Percentiles rank a stretch among this genome's conserved stretches.
phyloP scores from a whole-genome alignment of 2,113 vertebrate species.

The Cariama cristata region DNA sequence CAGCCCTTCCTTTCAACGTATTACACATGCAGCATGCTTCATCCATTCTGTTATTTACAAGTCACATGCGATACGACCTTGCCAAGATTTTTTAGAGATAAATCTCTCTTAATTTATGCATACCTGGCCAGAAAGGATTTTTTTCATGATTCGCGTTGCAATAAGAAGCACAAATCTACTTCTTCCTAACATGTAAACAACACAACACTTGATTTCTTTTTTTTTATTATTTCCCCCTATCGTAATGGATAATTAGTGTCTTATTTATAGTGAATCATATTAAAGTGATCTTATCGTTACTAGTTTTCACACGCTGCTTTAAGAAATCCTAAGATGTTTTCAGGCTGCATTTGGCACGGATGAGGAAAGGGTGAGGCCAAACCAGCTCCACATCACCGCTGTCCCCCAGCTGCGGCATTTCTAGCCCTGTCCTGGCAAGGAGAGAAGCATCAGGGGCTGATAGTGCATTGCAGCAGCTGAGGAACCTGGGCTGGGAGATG shows the following conservation, averaged over 20 bases:
- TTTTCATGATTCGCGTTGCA: neutral
- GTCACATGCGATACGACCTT: neutral
- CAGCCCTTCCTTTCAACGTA: neutral
- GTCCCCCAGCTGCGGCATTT: neutral
- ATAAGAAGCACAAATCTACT: neutral
- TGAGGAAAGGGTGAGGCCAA: neutral
- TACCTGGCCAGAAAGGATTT: neutral
- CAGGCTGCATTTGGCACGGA: neutral
- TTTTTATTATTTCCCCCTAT: neutral
- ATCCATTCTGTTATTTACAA: neutral
- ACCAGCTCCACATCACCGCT: neutral
- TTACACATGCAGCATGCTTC: neutral
- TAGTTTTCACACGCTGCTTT: neutral
- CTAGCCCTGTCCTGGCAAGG: neutral
- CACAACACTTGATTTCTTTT: neutral
- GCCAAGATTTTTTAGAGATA: neutral
- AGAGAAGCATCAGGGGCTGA: neutral
- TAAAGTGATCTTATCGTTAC: neutral
- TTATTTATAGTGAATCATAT: neutral
- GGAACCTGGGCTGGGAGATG: accelerated
- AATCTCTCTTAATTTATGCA: neutral
- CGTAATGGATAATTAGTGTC: neutral
- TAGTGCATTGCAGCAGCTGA: neutral
- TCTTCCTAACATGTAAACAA: neutral
- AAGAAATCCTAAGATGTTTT: neutral